Base-by-base conservation (phyloP, 2,797 vertebrate genomes). In the Chaetodon trifasciatus region DNA sequence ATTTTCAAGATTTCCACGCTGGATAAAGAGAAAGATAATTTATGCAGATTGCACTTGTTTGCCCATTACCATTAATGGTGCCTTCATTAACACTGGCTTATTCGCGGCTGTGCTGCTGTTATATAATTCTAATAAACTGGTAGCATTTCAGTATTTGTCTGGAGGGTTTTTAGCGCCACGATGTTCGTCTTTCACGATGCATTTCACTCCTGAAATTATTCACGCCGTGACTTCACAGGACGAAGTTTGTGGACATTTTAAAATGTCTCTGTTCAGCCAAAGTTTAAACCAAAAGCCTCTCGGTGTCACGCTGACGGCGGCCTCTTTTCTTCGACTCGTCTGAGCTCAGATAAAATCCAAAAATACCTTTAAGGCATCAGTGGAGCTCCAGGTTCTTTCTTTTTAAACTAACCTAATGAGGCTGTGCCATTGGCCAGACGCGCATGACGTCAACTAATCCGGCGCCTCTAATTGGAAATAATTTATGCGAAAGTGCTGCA, bases 401-500 rank as follows among this genome's bases (percentile, higher is more conserved):
- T 8, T 79, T 89, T 65, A 70, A 86, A 86, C 71, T 71, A 86
- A 70, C 64, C 82, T 74, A 65, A 82, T 53, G 85, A 78, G 66
- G n/a, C 79, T 46, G 13, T 35, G 52, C 81, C 50, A 91, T 91
- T 93, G 91, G 89, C 53, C 28, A 76, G 13, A 49, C 15, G n/a
- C 19, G 28, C 19, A 11, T 93, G 90, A 93, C 91, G 91, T 92
- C 86, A 87, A 40, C 73, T 81, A 71, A 78, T 62, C 60, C 65
- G 10, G 23, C 71, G 68, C 71, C 46, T 83, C 78, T 88, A 85
- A 90, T 83, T 88, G 72, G 82, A 60, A 67, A 86, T 75, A 86
- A 88, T 79, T 69, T 62, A 71, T 66, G 35, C 47, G 17, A 50
- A 72, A 49, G 70, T 40, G 64, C 64, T 47, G 74, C 70, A 74